Percentiles rank a stretch among this genome's conserved stretches.
These are phyloP conservation scores for Acanthaster planci DNA, from an alignment of 35 echinoderm and acorn worm genomes.

Conservation along the genomic window DNA sequence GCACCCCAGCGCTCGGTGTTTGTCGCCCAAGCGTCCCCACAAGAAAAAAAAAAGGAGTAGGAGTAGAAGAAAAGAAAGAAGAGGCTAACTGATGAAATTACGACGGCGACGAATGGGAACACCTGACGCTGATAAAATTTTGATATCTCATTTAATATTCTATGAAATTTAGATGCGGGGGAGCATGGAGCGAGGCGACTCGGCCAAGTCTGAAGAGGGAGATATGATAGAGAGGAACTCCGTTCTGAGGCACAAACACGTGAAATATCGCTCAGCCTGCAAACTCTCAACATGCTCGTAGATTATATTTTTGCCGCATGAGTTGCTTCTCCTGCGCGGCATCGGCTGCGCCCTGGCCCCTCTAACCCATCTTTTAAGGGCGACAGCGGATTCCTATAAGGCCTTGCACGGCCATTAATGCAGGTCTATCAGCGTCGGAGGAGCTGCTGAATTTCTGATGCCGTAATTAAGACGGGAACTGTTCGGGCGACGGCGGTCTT, in stretches of 20 bases:
- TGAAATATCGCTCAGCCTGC: constrained; percentile 26
- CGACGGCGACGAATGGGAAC: constrained; percentile 38
- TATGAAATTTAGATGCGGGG: constrained; percentile 81
- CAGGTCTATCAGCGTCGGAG: constrained; percentile 5
- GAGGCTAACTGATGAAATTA: constrained; percentile 45
- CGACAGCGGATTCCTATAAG: constrained; percentile 4
- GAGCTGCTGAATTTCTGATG: constrained; percentile 19
- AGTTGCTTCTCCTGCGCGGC: not conserved
- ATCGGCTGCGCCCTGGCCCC: not conserved
- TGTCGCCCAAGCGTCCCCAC: not conserved
- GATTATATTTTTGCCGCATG: constrained; percentile 25
- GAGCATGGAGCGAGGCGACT: constrained; percentile 21
- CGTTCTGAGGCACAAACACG: not conserved
- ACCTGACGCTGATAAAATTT: constrained; percentile 81
- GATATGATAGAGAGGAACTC: not conserved
- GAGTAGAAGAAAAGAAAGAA: not conserved
- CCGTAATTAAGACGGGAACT: not conserved
- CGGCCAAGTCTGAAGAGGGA: not conserved
- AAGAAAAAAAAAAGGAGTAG: not conserved
- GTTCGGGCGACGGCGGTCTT: not conserved
- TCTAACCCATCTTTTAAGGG: not conserved
- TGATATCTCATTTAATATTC: constrained; percentile 99
- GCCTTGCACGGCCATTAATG: not conserved
- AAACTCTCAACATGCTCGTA: constrained; percentile 19
- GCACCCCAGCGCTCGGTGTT: not conserved